Base-by-base conservation (phyloP, 92 coral and sea anemone genomes). In the Actinernus sp. region DNA sequence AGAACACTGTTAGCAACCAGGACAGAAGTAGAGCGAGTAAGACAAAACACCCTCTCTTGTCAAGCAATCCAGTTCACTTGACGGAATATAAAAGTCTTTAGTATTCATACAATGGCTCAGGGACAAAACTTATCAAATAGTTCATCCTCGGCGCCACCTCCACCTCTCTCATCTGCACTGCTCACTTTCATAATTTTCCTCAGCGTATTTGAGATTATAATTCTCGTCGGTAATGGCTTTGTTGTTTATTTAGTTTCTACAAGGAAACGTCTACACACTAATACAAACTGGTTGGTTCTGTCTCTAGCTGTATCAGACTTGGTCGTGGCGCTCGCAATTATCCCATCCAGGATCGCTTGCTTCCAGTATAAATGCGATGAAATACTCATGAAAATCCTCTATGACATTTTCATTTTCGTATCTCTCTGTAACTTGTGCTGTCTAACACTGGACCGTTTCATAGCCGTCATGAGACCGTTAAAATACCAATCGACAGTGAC, bases 361-460 rank as follows among this genome's bases (percentile, higher is more conserved):
- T 71, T 89, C 47, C 63, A 61, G 46, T 74, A 53, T 23, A 53
- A 47, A 50, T 89, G 96, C 31, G 96, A 89, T 63, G 83, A 66
- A 26, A 61, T 61, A 9, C 58, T 89, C 17, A 44, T 86, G 61
- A 89, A 89, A 62, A 71, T 89, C 44, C 16, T 83, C 41, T 89
- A 78, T 58, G 96, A 89, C 49, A 68, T 76, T 33, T 84, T 89
- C 65, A 79, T 89, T 40, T 89, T 89, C 51, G 74, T 78, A n/a
- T 89, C 96, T 4, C 84, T 89, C 9, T 78, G 87, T 20, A 89
- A 89, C 81, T 41, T 89, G 26, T 89, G 96, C 48, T 78, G 85
- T 55, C 68, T 89, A 64, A 89, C 96, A 10, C 55, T 84, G 36
- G 84, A 78, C 49, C 71, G 84, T 4, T 67, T 67, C 26, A 68